Base-by-base conservation (phyloP, 2,888 invertebrate genomes). In the Eristalinus aeneus region DNA sequence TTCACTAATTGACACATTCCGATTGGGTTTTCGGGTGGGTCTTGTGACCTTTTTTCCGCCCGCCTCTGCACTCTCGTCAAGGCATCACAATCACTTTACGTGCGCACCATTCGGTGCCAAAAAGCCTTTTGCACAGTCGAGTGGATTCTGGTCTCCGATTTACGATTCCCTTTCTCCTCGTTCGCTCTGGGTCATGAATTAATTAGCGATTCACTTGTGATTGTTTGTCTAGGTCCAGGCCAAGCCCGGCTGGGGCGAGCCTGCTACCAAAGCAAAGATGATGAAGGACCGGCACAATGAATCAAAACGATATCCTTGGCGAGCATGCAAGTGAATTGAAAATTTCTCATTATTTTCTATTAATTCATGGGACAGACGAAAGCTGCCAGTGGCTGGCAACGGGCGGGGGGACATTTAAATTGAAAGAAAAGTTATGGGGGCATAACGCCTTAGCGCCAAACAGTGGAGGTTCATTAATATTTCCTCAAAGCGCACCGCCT, bases 1-100 rank as follows among this genome's bases (percentile, higher is more conserved):
- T 81, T 86, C 78, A 81, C 86, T 86, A 86, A 86, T 86, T 86
- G 86, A 82, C 81, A 86, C 86, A 86, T 78, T 82, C 71, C 82
- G 71, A 86, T 81, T 74, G 76, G 74, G 81, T 74, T 76, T 67
- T 12, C 2, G 69, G 32, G 16, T 23, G 36, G 36, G 65, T 12
- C 11, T 20, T 67, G 76, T 82, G 86, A 82, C 86, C 82, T 82
- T 86, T 80, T 84, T 86, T 46, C 16, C 34, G 34, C 9, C 64
- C 23, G 58, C 68, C 76, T 60, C 67, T 58, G 22, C n/a, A 16
- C 56, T 36, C 22, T 10, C 36, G n/a, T 54, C 31, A 34, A 56
- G 16, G 46, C n/a, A 8, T 46, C 46, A 46, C 46, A 56, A 56
- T 56, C 56, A 56, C 23, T 56, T 56, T 56, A 22, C 23, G 56